Percentiles rank a stretch among this genome's conserved stretches.
Conservation (phyloP, 2,113 vertebrate species). For the Ramphastos sulfuratus region DNA sequence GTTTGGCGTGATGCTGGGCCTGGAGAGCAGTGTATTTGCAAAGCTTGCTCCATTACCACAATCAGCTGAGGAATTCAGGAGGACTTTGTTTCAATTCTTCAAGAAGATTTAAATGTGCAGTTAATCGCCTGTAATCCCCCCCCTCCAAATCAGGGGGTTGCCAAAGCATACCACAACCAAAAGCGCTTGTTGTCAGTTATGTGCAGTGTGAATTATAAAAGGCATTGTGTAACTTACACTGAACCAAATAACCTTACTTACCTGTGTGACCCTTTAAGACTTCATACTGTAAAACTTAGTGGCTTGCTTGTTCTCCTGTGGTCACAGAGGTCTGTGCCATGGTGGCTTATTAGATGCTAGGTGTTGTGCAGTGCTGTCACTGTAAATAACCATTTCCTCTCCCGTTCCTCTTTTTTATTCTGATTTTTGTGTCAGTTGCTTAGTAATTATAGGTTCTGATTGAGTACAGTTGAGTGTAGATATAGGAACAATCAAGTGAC, state of each 20-base stretch:
- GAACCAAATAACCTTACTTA: not conserved
- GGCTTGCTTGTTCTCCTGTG: not conserved
- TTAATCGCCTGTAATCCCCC: not conserved
- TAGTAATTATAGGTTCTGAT: not conserved
- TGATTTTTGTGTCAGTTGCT: not conserved
- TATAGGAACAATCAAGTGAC: not conserved
- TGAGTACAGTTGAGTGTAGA: not conserved
- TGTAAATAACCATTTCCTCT: not conserved
- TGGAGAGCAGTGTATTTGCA: not conserved
- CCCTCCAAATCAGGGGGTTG: not conserved
- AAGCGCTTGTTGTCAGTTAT: not conserved
- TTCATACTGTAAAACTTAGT: not conserved
- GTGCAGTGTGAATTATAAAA: not conserved
- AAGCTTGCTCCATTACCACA: not conserved
- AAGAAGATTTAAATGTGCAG: not conserved
- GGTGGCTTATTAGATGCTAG: not conserved
- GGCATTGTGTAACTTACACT: not conserved
- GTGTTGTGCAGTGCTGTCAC: not conserved
- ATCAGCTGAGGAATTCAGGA: not conserved
- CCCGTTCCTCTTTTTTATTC: not conserved
- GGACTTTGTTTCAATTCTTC: not conserved
- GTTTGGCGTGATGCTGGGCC: fast-evolving
- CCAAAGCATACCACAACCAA: not conserved
- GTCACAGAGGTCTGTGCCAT: not conserved
- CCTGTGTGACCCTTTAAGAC: not conserved